Conservation (phyloP, 2,888 invertebrate species). For the Cataglyphis rosenhaueri region DNA sequence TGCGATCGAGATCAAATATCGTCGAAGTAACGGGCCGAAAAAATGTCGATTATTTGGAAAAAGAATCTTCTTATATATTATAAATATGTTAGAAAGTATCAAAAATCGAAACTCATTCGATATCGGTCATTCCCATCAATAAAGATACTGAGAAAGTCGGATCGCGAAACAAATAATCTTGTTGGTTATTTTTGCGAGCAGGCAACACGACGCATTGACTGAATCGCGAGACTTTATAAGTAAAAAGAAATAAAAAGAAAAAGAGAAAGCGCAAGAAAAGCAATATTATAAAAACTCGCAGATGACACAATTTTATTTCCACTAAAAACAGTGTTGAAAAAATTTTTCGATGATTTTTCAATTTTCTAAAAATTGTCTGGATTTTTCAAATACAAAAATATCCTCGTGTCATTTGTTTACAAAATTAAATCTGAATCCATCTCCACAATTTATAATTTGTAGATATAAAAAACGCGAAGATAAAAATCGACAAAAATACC, state of each 20-base stretch:
- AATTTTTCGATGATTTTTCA: background rate
- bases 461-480: background rate
- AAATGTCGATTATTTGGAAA: background rate
- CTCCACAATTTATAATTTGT: background rate
- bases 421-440: background rate
- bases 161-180: slow-evolving; percentile 8
- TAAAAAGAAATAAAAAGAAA: slow-evolving; percentile 19
- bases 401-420: background rate
- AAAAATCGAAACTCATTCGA: background rate
- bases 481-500: background rate
- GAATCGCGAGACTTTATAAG: background rate
- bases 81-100: background rate
- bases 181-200: background rate
- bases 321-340: background rate
- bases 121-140: slow-evolving; percentile 7
- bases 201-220: background rate
- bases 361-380: background rate
- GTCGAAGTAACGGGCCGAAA: background rate
- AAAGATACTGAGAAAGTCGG: slow-evolving; percentile 25
- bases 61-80: background rate
- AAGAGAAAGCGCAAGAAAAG: background rate
- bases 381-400: background rate
- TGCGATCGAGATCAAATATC: background rate
- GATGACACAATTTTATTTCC: background rate
- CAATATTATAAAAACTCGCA: slow-evolving; percentile 12